These are phyloP conservation scores for Ophioninae sp. DNA, from an alignment of 2,888 invertebrate species.

Conservation along the genomic window DNA sequence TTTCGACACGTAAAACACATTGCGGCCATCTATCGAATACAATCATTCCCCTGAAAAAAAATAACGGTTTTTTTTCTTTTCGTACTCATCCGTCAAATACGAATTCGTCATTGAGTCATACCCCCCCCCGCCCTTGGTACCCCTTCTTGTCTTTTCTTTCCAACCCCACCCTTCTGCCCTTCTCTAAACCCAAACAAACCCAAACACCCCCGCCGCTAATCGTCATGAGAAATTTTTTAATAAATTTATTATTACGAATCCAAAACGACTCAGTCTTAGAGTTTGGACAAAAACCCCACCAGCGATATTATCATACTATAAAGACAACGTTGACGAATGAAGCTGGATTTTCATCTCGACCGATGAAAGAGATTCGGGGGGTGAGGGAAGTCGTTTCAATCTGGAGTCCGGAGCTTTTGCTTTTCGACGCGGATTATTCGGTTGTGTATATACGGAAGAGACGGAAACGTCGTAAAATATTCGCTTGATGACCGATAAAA, in stretches of 20 bases:
- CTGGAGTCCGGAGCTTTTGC: constrained; percentile 10
- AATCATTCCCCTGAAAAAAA: constrained; percentile 56
- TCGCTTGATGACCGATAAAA: neutral
- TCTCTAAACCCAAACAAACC: neutral
- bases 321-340: constrained; percentile 36
- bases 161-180: constrained; percentile 55
- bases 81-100: constrained; percentile 42
- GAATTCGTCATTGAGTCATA: constrained; percentile 58
- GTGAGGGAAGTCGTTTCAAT: neutral
- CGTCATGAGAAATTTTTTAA: constrained; percentile 70
- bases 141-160: constrained; percentile 45
- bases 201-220: constrained; percentile 22
- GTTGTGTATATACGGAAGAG: neutral
- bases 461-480: neutral
- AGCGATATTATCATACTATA: constrained; percentile 43
- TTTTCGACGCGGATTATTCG: neutral
- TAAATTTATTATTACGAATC: constrained; percentile 74
- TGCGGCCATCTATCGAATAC: constrained; percentile 61
- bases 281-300: neutral
- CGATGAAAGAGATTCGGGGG: constrained; percentile 25
- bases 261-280: constrained; percentile 11
- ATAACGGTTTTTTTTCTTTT: constrained; percentile 36
- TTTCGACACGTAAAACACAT: constrained; percentile 40
- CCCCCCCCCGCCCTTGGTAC: neutral
- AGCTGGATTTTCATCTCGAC: constrained; percentile 34